phyloP scores from a whole-genome alignment of 2,113 vertebrate species.

The Alligator mississippiensis region DNA sequence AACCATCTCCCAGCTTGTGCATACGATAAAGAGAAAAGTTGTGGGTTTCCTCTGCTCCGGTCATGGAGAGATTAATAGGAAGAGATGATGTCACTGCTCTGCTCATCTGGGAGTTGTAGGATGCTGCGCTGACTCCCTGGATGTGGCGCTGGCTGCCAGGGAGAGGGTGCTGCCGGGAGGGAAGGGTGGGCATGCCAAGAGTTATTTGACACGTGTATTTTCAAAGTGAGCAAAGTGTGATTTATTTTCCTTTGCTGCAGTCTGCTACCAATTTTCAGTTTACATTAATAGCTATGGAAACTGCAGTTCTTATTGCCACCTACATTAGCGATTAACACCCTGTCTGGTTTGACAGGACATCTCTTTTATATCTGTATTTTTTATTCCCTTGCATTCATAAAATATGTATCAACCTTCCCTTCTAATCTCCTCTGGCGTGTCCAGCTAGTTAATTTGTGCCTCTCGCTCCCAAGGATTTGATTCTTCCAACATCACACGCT shows the following conservation, averaged over 20 bases:
- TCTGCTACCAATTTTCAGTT: slow-evolving; percentile 66
- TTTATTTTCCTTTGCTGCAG: slow-evolving; percentile 65
- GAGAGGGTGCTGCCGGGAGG: slow-evolving; percentile 10
- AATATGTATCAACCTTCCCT: slow-evolving; percentile 53
- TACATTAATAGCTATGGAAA: slow-evolving; percentile 68
- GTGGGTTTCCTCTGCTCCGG: neutral
- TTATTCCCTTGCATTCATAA: slow-evolving; percentile 36
- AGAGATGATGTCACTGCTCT: slow-evolving; percentile 37
- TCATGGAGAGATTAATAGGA: slow-evolving; percentile 21
- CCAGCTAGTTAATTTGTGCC: slow-evolving; percentile 51
- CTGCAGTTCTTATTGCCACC: slow-evolving; percentile 59
- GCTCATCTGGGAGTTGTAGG: slow-evolving; percentile 31
- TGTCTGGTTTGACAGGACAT: slow-evolving; percentile 66
- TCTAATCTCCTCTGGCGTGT: slow-evolving; percentile 60
- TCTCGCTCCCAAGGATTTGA: slow-evolving; percentile 18
- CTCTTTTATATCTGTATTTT: slow-evolving; percentile 54
- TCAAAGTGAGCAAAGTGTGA: slow-evolving; percentile 40
- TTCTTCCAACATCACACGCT: slow-evolving; percentile 27
- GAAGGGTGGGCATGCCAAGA: neutral
- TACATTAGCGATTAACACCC: slow-evolving; percentile 61
- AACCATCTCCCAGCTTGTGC: slow-evolving; percentile 25
- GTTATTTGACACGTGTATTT: slow-evolving; percentile 47
- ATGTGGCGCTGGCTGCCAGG: neutral
- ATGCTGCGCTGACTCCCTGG: slow-evolving; percentile 19
- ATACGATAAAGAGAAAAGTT: slow-evolving; percentile 35